A percentile compares a stretch with the other conserved stretches of the same genome.
Conservation (phyloP, 2,113 vertebrate genomes). For the Daboia siamensis region DNA sequence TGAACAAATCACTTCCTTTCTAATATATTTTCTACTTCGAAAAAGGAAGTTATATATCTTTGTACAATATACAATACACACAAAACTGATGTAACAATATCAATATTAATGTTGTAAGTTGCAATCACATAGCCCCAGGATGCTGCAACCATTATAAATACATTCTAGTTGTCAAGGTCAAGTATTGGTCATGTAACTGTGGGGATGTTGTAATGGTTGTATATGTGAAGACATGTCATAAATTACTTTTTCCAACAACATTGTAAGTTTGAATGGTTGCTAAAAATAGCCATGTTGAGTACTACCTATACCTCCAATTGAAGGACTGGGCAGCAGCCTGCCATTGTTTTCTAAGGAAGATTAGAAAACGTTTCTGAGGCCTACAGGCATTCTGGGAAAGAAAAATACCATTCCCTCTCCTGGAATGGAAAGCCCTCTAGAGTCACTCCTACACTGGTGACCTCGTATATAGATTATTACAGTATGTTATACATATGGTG, state of each 20-base stretch:
- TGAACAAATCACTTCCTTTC: not conserved
- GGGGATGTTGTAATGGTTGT: not conserved
- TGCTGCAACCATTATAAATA: not conserved
- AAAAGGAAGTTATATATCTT: not conserved
- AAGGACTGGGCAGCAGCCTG: not conserved
- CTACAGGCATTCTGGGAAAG: not conserved
- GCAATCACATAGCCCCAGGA: not conserved
- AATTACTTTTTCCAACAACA: not conserved
- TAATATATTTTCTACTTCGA: not conserved
- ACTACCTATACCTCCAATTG: not conserved
- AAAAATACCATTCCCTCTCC: not conserved
- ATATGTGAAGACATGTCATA: not conserved
- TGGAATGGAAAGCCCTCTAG: not conserved
- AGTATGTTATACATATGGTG: not conserved
- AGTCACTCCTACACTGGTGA: not conserved
- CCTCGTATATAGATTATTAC: not conserved
- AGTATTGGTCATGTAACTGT: not conserved
- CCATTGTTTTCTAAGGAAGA: not conserved
- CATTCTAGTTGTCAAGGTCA: not conserved
- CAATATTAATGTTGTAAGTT: not conserved
- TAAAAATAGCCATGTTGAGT: not conserved
- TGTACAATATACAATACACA: not conserved
- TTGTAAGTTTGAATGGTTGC: not conserved
- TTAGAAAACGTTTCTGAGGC: not conserved
- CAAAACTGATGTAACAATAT: not conserved